These are phyloP conservation scores for Lithophane leautieri DNA, from an alignment of 2,888 invertebrate genomes.

Conservation along the genomic window DNA sequence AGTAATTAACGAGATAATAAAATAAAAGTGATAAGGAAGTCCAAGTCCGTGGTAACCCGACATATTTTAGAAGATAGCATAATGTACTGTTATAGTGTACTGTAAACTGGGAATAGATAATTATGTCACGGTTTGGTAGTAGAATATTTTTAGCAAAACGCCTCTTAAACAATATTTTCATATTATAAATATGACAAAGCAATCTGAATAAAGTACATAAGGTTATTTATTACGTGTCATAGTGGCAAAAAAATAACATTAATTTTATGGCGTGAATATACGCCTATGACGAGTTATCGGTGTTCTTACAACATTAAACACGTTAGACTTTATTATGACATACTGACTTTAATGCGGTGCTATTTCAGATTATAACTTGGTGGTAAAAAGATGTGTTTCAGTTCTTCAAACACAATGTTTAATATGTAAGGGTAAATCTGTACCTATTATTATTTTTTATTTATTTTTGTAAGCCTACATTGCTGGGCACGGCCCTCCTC, in stretches of 20 bases:
- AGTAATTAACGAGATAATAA: too few species aligned
- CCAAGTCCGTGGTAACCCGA: too few species aligned
- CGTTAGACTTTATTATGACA: conserved; percentile 42
- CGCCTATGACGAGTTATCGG: conserved; percentile 39
- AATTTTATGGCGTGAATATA: conserved; percentile 36
- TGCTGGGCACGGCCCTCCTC: too few species aligned
- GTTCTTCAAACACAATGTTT: neutral
- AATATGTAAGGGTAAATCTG: neutral
- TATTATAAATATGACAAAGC: neutral
- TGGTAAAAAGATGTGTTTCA: neutral
- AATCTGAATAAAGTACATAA: neutral
- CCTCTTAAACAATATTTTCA: neutral
- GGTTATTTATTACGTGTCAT: conserved; percentile 13
- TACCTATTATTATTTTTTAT: neutral
- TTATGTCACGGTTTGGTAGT: neutral
- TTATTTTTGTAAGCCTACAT: too few species aligned
- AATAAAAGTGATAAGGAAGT: too few species aligned
- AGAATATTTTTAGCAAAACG: neutral
- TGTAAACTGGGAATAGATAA: neutral
- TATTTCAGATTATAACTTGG: conserved; percentile 10
- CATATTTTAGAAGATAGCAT: too few species aligned
- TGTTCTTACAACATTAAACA: conserved; percentile 54
- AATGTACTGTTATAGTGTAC: too few species aligned
- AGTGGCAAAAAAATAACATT: conserved; percentile 27
- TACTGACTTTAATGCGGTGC: conserved; percentile 16